Evolutionary conservation across 2,113 vertebrate species (phyloP).

Genomic region (Pollachius pollachius): DNA sequence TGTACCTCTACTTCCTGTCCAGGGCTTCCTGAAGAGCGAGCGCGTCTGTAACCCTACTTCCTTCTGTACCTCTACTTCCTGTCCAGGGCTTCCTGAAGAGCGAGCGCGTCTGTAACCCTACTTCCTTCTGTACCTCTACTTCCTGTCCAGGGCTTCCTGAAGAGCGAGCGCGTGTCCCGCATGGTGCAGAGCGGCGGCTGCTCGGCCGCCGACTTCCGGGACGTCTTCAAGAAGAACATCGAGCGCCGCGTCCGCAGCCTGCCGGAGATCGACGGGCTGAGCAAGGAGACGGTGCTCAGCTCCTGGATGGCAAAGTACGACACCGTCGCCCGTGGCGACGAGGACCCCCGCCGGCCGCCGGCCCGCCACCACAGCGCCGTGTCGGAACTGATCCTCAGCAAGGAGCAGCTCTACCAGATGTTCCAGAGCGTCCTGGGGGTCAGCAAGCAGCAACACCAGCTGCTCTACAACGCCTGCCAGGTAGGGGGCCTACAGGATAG

Average conservation of each 20-base stretch:
- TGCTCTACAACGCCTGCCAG: conserved; percentile 97
- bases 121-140: too few species aligned
- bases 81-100: too few species aligned
- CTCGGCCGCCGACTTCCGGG: conserved; percentile 92
- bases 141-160: conserved; percentile 75
- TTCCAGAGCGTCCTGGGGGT: conserved; percentile 95
- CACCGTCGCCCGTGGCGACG: conserved; percentile 90
- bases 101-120: too few species aligned
- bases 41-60: too few species aligned
- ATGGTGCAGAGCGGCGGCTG: conserved; percentile 96
- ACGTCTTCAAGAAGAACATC: conserved; percentile 97
- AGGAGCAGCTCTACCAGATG: conserved; percentile 98
- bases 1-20: too few species aligned
- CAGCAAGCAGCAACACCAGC: conserved; percentile 93
- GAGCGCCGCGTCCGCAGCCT: conserved; percentile 93
- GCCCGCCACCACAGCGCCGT: conserved; percentile 85
- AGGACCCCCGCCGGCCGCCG: conserved; percentile 83
- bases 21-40: too few species aligned
- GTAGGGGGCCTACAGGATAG: conserved; percentile 64
- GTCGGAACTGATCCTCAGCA: conserved; percentile 96
- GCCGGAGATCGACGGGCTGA: conserved; percentile 94
- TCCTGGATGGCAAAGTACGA: conserved; percentile 98
- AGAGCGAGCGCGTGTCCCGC: conserved; percentile 90
- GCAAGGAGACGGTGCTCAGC: conserved; percentile 96
- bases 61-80: too few species aligned